These are phyloP conservation scores for Crotalus viridis DNA, from an alignment of 2,113 vertebrate species.

Conservation along the genomic window DNA sequence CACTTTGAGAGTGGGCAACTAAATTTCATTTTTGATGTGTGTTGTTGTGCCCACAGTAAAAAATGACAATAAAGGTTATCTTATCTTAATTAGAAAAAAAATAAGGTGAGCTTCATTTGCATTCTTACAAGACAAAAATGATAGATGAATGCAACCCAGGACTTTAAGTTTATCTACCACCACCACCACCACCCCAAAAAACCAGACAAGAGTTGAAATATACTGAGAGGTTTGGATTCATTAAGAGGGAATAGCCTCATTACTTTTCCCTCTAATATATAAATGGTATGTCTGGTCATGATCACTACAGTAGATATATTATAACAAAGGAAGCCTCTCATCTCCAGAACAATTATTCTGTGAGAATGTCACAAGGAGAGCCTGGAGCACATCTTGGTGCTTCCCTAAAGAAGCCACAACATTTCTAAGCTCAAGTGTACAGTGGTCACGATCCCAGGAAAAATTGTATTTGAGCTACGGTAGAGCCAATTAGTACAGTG, in stretches of 20 bases:
- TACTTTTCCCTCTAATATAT: background rate
- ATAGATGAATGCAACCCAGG: background rate
- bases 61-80: too few species aligned
- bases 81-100: background rate
- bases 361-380: background rate
- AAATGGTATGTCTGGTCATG: background rate
- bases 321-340: background rate
- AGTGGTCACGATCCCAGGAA: background rate
- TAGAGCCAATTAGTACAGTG: background rate
- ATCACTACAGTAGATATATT: background rate
- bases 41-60: too few species aligned
- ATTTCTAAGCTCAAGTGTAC: background rate
- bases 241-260: background rate
- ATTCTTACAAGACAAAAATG: background rate
- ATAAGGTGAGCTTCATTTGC: background rate
- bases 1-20: too few species aligned
- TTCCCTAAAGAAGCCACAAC: background rate
- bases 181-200: background rate
- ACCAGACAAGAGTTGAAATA: background rate
- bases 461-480: background rate
- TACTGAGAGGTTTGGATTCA: background rate
- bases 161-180: background rate
- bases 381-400: background rate
- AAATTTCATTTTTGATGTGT: too few species aligned
- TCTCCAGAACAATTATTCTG: background rate